A percentile compares a stretch with the other conserved stretches of the same genome.
Evolutionary conservation across 53 echinoderm and acorn worm genomes (phyloP).

Genomic region (Luidia sarsii): DNA sequence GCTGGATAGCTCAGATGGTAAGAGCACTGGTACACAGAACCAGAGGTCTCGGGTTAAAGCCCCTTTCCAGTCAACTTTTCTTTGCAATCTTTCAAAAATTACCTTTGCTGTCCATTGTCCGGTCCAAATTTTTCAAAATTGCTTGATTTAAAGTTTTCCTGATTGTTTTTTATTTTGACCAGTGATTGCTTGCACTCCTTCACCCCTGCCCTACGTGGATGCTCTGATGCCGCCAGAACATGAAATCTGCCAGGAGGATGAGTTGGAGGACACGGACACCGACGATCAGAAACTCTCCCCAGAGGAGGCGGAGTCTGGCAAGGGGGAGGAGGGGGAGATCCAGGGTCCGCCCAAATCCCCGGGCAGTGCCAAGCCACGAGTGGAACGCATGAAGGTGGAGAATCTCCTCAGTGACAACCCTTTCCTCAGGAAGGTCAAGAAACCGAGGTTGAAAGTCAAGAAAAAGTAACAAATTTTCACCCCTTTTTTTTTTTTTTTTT

Average conservation of each 20-base stretch:
- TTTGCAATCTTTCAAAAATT: not conserved
- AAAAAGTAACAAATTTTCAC: conserved; percentile 87
- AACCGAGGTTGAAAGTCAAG: conserved; percentile 80
- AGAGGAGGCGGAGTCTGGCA: conserved; percentile 38
- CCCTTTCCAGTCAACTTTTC: too few species aligned
- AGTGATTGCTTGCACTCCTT: conserved; percentile 96
- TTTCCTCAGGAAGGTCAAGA: conserved; percentile 80
- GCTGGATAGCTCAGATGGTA: too few species aligned
- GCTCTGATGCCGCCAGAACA: conserved; percentile 87
- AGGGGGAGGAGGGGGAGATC: conserved; percentile 16
- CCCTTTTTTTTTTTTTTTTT: too few species aligned
- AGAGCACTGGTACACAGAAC: too few species aligned
- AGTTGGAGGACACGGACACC: conserved; percentile 42
- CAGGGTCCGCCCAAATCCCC: conserved; percentile 22
- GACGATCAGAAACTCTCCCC: conserved; percentile 52
- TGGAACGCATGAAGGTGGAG: conserved; percentile 40
- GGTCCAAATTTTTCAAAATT: not conserved
- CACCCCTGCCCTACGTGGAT: conserved; percentile 81
- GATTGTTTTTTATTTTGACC: conserved; percentile 24
- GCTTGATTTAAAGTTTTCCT: not conserved
- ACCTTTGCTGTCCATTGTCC: too few species aligned
- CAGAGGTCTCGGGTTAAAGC: too few species aligned
- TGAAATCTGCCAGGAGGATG: conserved; percentile 72
- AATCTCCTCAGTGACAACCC: conserved; percentile 76
- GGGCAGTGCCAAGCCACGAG: conserved; percentile 34